Conservation (phyloP, 2,797 vertebrate species). For the Dipus sagitta region DNA sequence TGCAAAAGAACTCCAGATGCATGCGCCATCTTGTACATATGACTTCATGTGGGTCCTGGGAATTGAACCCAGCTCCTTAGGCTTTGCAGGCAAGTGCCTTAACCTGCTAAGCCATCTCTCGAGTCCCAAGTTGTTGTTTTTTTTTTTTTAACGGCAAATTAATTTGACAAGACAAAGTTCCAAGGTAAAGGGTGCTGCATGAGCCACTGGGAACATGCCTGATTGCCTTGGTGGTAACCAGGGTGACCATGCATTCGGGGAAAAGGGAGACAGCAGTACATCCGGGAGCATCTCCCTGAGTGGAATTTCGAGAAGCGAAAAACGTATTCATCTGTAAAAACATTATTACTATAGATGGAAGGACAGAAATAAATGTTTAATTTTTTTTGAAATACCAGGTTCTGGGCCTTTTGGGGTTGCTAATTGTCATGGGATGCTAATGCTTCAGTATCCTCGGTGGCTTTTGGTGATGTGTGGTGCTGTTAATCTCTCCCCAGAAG, state of each 20-base stretch:
- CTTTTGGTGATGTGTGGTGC: neutral
- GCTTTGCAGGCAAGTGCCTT: neutral
- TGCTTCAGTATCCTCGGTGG: neutral
- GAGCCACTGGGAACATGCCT: neutral
- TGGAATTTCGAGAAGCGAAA: conserved; percentile 18
- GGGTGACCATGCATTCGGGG: neutral
- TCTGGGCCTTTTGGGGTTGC: neutral
- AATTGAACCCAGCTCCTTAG: too few species aligned
- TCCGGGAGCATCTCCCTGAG: neutral
- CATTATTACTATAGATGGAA: neutral
- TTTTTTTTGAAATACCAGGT: neutral
- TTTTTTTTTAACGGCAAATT: conserved; percentile 33
- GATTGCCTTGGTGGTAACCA: neutral
- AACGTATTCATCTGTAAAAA: conserved; percentile 24
- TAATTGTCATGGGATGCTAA: neutral
- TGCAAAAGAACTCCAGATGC: too few species aligned
- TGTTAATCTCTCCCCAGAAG: neutral
- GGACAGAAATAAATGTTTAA: neutral
- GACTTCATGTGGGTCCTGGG: too few species aligned
- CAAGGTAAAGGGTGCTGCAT: neutral
- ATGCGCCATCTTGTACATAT: too few species aligned
- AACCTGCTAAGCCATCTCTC: too few species aligned
- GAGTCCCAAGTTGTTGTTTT: too few species aligned
- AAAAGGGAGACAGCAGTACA: neutral
- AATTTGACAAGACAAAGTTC: conserved; percentile 10